A percentile compares a stretch with the other conserved stretches of the same genome.
Conservation (phyloP, 2,113 vertebrate genomes). For the Nesospiza acunhae region DNA sequence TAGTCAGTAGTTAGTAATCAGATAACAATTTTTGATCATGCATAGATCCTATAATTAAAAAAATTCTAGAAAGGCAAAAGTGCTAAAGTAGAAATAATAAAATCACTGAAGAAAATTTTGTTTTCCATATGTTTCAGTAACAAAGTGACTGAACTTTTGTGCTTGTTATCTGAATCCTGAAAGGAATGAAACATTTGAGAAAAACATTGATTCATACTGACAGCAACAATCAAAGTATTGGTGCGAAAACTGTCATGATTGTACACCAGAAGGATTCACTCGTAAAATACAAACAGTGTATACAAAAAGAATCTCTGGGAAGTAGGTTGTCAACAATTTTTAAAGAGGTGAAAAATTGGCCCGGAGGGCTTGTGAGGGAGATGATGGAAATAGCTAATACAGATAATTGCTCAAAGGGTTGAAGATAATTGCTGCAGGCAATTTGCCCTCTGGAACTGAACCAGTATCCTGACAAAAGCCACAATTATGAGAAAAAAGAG, state of each 20-base stretch:
- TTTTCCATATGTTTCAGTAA: background rate
- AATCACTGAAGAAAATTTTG: background rate
- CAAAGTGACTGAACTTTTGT: background rate
- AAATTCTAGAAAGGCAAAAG: background rate
- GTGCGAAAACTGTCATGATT: background rate
- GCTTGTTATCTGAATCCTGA: background rate
- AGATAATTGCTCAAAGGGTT: background rate
- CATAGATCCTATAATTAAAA: background rate
- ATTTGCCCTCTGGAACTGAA: background rate
- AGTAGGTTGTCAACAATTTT: background rate
- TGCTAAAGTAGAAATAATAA: background rate
- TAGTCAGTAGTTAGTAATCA: background rate
- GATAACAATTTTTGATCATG: background rate
- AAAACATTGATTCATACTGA: background rate
- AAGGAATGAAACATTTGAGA: background rate
- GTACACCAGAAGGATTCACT: background rate
- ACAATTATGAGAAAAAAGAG: background rate
- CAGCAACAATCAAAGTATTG: background rate
- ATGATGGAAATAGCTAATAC: background rate
- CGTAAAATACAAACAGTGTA: rapidly evolving
- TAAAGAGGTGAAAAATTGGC: background rate
- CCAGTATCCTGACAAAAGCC: background rate
- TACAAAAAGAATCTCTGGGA: background rate
- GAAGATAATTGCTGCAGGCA: background rate
- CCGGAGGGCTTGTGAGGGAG: background rate